Evolutionary conservation across 2,797 vertebrate species (phyloP), one percentile per base, ranked within the genome.

Genomic region (Phalloptychus januarius): DNA sequence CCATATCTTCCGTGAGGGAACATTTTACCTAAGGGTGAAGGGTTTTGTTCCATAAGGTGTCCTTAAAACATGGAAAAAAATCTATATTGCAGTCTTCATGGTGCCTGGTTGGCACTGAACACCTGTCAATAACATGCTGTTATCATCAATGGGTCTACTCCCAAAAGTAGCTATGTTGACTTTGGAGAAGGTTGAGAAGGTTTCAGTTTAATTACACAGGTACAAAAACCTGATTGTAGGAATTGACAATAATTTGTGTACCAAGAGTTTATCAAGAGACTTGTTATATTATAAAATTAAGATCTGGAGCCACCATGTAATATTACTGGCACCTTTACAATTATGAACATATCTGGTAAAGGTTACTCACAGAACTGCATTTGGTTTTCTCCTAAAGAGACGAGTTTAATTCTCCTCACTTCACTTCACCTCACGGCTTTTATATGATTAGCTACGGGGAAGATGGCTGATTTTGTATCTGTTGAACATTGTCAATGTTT

Each of bases 21-120:
- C 80, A 79, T 88, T 92, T 94, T 92, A 94, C 90, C 85, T 91
- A 91, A 93, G 93, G 83, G 72, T 90, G 80, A 87, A 83, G 83
- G 77, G 74, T 79, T 91, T 88, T 87, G 83, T 84, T 90, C 86
- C 84, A 83, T 85, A 81, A 80, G 73, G 61, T 77, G 83, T 90
- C 90, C 89, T 92, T 93, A 86, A 91, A 83, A 87, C 82, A 76
- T 16, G 23, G 20, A 40, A 10, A 67, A 2, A 67, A 67, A 67
- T 67, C 63, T 67, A 40, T 40, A 67, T 67, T 25, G 25, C 36
- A 25, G 20, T 67, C 63, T 67, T 67, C 31, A 63, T 76, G 74
- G 74, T 76, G 76, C 87, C 78, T 80, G 72, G n/a, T 69, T 7
- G 69, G 54, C 20, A 46, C 44, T 75, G 69, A 79, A 78, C 38